Evolutionary conservation across 2,797 vertebrate species (phyloP).

Genomic region (Acanthiza pusilla): DNA sequence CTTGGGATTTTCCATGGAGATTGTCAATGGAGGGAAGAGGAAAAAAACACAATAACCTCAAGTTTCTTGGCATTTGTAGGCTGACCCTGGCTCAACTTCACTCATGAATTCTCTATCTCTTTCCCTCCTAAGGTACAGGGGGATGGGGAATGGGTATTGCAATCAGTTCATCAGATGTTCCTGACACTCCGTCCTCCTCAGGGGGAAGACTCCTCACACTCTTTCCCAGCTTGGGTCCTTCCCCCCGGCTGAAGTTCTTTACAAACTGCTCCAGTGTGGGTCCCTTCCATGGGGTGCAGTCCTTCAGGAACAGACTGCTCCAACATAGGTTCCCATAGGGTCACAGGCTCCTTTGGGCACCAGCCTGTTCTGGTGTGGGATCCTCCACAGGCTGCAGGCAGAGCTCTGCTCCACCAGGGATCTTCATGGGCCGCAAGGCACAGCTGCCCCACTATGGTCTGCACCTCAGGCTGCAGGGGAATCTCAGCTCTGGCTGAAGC

Average conservation of each 20-base stretch:
- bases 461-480: background rate
- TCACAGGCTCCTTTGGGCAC: background rate
- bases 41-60: background rate
- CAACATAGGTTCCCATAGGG: background rate
- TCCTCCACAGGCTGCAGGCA: background rate
- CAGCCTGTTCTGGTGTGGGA: accelerated
- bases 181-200: background rate
- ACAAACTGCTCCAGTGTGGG: background rate
- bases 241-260: background rate
- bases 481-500: background rate
- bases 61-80: background rate
- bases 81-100: background rate
- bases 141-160: background rate
- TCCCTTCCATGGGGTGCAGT: background rate
- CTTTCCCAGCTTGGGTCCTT: background rate
- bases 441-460: background rate
- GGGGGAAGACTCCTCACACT: background rate
- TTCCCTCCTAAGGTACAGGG: background rate
- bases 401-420: background rate
- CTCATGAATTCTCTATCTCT: background rate
- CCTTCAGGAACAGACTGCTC: background rate
- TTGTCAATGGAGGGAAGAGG: accelerated
- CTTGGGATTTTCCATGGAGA: background rate
- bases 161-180: background rate
- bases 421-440: background rate